Evolutionary conservation across 1,140 invertebrate species (phyloP), one percentile per base, ranked within the genome.

Genomic region (Andrena cerasifolii): DNA sequence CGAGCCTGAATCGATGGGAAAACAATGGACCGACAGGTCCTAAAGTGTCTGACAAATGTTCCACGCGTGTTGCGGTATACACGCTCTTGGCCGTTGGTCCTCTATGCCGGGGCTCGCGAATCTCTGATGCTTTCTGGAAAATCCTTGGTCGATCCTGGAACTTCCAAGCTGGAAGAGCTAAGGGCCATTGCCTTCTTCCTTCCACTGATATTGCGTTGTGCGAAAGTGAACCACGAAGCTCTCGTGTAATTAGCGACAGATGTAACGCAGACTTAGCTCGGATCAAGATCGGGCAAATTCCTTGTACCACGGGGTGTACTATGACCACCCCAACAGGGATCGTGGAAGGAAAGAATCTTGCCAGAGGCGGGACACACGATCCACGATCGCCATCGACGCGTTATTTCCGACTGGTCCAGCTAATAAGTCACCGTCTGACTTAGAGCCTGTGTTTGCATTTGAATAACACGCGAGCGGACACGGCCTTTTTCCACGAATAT

Each of bases 401-500:
- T n/a, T 45, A 53, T 82, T 53, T 65, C 61, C 76, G 53, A 66
- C 67, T 26, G 49, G 58, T 59, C 56, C 56, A 59, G 80, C 79
- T 83, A 87, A 89, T 89, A 89, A 88, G 79, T 88, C 80, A 88
- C 61, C 24, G 71, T 61, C 70, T 68, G 76, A 79, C 77, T 74
- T 51, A 79, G 77, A 75, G 78, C 62, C 82, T 82, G 62, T 89
- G 86, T 87, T 78, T 87, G 83, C 88, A 91, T 91, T 91, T 91
- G 86, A 91, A 91, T 91, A 91, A 91, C 90, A 91, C 84, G 89
- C 66, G 65, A 83, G 84, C 71, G 89, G 86, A 91, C 89, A 90
- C 83, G 89, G 84, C 86, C 86, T 86, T 84, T 83, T 85, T 85
- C 83, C 79, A 83, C 79, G 86, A 80, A 88, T 40, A 40, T 89